These are phyloP conservation scores for Phortica variegata DNA, from an alignment of 1,140 invertebrate genomes.

Conservation along the genomic window DNA sequence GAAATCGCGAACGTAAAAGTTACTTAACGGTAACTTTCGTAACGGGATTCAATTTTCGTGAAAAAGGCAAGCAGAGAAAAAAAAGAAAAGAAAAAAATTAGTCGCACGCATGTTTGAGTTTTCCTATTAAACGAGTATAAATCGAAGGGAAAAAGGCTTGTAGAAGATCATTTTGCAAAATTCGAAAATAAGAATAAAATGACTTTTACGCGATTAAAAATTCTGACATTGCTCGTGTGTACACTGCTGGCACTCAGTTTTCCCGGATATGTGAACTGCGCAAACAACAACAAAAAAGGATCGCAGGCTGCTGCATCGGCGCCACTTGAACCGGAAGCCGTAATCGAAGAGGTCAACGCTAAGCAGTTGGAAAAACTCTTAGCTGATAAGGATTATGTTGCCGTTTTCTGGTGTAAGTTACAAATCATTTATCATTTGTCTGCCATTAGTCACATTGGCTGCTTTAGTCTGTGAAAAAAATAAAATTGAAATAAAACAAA, in stretches of 20 bases:
- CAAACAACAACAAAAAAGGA: constrained; percentile 42
- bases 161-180: constrained; percentile 10
- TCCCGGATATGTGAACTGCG: constrained; percentile 55
- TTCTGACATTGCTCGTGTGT: constrained; percentile 49
- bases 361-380: constrained; percentile 86
- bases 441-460: background rate
- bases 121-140: constrained; percentile 20
- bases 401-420: constrained; percentile 92
- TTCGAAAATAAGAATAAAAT: constrained; percentile 45
- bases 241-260: constrained; percentile 54
- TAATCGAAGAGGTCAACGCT: constrained; percentile 88
- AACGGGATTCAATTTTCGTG: background rate
- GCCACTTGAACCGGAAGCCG: constrained; percentile 63
- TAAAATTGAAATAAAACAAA: too few relatives aligned
- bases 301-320: constrained; percentile 34
- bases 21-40: background rate
- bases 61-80: background rate
- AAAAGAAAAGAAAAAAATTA: constrained; percentile 8
- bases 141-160: background rate
- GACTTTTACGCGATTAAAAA: constrained; percentile 56
- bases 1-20: background rate
- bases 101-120: constrained; percentile 43
- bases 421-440: background rate
- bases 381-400: constrained; percentile 88
- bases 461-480: too few relatives aligned